A percentile compares a stretch with the other conserved stretches of the same genome.
Evolutionary conservation across 2,113 vertebrate species (phyloP).

Genomic region (Xiphias gladius): DNA sequence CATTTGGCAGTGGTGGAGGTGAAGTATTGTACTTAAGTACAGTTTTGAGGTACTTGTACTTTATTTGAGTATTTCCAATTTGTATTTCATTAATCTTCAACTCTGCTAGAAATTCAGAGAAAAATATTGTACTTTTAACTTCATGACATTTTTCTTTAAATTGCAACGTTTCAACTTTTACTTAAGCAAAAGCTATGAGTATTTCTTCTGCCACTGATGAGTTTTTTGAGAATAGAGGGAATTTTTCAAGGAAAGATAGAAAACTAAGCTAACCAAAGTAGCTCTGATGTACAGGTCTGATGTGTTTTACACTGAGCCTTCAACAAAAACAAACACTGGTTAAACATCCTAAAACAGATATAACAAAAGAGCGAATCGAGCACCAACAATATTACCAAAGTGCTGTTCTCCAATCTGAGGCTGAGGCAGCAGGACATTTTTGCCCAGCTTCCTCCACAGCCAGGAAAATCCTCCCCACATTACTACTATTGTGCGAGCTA

Average conservation of each 20-base stretch:
- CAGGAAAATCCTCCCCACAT: constrained; percentile 80
- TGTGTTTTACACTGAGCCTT: constrained; percentile 16
- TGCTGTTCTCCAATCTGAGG: constrained; percentile 46
- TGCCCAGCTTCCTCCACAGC: constrained; percentile 72
- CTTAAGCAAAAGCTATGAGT: not conserved
- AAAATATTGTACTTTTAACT: not conserved
- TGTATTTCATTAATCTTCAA: not conserved
- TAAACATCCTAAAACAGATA: constrained; percentile 52
- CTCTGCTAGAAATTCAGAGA: not conserved
- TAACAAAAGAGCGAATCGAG: constrained; percentile 42
- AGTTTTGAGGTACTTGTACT: not conserved
- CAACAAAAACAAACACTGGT: constrained; percentile 14
- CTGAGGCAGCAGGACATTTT: constrained; percentile 69
- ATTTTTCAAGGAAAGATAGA: not conserved
- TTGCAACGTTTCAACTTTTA: not conserved
- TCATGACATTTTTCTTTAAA: not conserved
- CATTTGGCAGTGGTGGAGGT: constrained; percentile 8
- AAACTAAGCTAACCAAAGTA: not conserved
- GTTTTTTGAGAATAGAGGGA: not conserved
- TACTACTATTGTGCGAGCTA: constrained; percentile 78
- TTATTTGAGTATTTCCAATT: constrained; percentile 11
- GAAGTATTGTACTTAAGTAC: not conserved
- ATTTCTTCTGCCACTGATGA: not conserved
- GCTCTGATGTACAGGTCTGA: constrained; percentile 1
- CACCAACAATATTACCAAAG: constrained; percentile 25